Base-by-base conservation (phyloP, 2,888 invertebrate genomes). In the Neria commutata region DNA sequence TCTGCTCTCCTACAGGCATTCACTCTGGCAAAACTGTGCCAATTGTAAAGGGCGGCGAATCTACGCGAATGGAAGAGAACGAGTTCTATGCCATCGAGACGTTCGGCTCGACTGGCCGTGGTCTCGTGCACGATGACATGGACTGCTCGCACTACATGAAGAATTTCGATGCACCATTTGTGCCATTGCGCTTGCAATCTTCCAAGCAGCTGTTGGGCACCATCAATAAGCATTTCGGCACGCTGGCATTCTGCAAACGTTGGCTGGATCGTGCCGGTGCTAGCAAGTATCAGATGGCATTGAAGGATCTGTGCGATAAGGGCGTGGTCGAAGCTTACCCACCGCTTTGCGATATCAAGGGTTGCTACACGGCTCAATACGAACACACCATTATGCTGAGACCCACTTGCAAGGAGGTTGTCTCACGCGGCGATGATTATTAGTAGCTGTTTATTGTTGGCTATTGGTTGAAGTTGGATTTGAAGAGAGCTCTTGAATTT, bases 111-210 rank as follows among this genome's bases (percentile, higher is more conserved):
- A 99, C 99, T 1, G 99, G 99, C 1, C 88, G 90, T 54, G 94
- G 94, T 0, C 84, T 91, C 61, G 98, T 99, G 1, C 98, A 98
- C 78, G 98, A 99, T 78, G 99, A 99, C 77, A 95, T 98, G 93
- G 99, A 99, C 77, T 94, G 95, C 73, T 98, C 98, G 16, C 99
- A 99, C 84, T 99, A 99, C 81, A 99, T 99, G 98, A 98, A 98
- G 83, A 96, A 97, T 82, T 98, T 91, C 79, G 98, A 99, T 74
- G 90, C 91, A 69, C 88, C 90, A 65, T 96, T 91, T 80, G 94
- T 98, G 57, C 97, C 97, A 17, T 84, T 98, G 57, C 88, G 94
- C 89, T 84, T 98, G 76, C 91, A 93, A 75, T 94, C 95, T 59
- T 97, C 98, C 17, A 98, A 97, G 81, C 90, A 92, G 57, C 85